Conservation (phyloP, 2,113 vertebrate species). For the Petaurus breviceps region DNA sequence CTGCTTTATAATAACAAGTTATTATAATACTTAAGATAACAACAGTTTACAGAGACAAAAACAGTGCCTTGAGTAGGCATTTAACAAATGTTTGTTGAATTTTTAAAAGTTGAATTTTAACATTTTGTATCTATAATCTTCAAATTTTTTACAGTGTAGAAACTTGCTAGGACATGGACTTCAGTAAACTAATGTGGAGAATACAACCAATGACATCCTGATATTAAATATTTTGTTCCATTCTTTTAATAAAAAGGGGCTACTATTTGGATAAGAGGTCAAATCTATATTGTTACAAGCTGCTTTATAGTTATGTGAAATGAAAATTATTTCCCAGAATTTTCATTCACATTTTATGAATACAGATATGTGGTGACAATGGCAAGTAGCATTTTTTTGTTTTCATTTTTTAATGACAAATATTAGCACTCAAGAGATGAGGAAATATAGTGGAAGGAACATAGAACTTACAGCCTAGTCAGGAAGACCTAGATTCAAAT, state of each 20-base stretch:
- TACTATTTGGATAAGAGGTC: not conserved
- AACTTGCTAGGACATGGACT: not conserved
- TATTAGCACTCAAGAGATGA: not conserved
- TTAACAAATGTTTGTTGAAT: not conserved
- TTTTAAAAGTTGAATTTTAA: not conserved
- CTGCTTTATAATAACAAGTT: not conserved
- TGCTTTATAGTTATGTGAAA: not conserved
- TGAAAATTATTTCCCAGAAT: not conserved
- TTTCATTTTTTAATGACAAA: not conserved
- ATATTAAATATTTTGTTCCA: not conserved
- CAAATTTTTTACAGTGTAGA: not conserved
- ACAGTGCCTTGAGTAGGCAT: not conserved
- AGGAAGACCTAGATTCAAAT: not conserved
- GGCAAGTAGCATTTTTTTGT: not conserved
- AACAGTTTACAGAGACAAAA: not conserved
- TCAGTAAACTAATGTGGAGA: not conserved
- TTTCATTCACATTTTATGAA: not conserved
- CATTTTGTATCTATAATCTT: not conserved
- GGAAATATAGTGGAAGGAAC: not conserved
- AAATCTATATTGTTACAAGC: not conserved
- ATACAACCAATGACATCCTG: not conserved
- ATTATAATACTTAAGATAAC: not conserved
- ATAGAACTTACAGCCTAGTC: not conserved
- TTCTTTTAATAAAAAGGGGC: not conserved
- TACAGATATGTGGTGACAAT: not conserved